Evolutionary conservation across 64 coral and sea anemone genomes (phyloP), one percentile per base, ranked within the genome.

Genomic region (Hydrozoanthus tunicans): DNA sequence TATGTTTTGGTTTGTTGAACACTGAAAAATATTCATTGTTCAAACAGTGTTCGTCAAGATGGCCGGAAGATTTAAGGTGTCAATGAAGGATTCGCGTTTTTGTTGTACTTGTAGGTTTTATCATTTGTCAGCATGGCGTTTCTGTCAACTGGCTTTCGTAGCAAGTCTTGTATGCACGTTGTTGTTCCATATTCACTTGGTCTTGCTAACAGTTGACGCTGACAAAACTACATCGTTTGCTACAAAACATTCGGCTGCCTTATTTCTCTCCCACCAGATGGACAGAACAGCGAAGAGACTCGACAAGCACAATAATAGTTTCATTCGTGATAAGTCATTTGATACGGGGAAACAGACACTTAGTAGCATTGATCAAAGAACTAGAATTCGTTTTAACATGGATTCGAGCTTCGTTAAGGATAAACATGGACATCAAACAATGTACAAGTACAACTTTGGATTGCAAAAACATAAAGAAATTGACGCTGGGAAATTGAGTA

Each of bases 41-140:
- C 68, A 71, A 24, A 51, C 65, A 68, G 65, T 68, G 71, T 43
- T 43, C 32, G 32, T 43, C 32, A 43, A 43, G 51, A 73, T 74
- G 26, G 4, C 13, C 26, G 71, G 24, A 14, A 12, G 23, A 43
- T 14, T 7, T 14, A 7, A 64, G 13, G 7, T 64, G n/a, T 74
- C 6, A 3, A 74, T 74, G 71, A 74, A 24, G 23, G 4, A 4
- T 74, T 74, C 8, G 51, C 51, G 26, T 8, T 60, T 8, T 17
- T 43, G 32, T 43, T 43, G 32, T 43, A 2, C 32, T 43, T 43
- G 32, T 43, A 15, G 24, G 61, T 10, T 81, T 25, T 61, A 58
- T 25, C 32, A 11, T 12, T 3, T 81, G 8, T 81, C 79, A 81
- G 61, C 25, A 81, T 81, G 79, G 79, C 79, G 79, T 23, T 81